Conservation (phyloP, 2,113 vertebrate genomes). For the Serilophus lunatus region DNA sequence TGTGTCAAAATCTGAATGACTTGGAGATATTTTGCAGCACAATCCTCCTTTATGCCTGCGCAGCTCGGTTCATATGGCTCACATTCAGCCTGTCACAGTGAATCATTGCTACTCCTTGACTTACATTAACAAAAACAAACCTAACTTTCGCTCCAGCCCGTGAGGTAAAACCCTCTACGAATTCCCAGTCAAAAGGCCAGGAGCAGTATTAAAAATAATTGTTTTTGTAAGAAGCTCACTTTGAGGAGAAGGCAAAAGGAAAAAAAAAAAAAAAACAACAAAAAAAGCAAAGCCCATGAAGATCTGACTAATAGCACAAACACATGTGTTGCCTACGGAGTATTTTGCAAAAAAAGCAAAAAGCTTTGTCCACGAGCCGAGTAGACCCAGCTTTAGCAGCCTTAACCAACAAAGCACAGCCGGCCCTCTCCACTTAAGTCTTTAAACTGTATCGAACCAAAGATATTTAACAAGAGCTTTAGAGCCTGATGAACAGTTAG, state of each 20-base stretch:
- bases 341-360: not conserved
- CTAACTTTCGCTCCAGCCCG: not conserved
- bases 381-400: not conserved
- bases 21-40: slow-evolving; percentile 35
- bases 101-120: slow-evolving; percentile 58
- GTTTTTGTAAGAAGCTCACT: not conserved
- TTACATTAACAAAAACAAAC: slow-evolving; percentile 57
- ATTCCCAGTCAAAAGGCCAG: slow-evolving; percentile 26
- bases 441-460: not conserved
- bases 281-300: not conserved
- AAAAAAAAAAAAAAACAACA: not conserved
- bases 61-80: slow-evolving; percentile 51
- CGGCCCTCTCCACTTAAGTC: not conserved
- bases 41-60: slow-evolving; percentile 43
- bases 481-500: not conserved
- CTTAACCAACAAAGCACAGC: slow-evolving; percentile 3
- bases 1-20: slow-evolving; percentile 45
- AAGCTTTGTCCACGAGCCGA: slow-evolving; percentile 4
- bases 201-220: not conserved
- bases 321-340: not conserved
- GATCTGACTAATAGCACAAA: not conserved
- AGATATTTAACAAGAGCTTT: not conserved
- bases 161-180: not conserved
- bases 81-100: slow-evolving; percentile 61
- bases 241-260: not conserved